Evolutionary conservation across 1,140 invertebrate genomes (phyloP).

Genomic region (Caenorhabditis brenneri): DNA sequence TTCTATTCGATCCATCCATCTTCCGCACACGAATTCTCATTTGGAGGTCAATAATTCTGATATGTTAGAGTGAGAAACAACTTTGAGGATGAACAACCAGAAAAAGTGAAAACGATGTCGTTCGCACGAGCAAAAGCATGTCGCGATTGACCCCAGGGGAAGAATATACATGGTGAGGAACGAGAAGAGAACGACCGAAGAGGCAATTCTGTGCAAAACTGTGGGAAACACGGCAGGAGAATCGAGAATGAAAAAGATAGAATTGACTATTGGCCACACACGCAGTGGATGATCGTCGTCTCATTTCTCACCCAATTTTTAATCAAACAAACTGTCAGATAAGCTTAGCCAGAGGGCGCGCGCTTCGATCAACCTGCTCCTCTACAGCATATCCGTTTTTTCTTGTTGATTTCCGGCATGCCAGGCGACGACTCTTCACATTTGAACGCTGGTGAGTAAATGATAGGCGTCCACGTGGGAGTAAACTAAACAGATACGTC

Average conservation of each 20-base stretch:
- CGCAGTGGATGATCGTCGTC: background rate
- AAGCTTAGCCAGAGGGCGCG: background rate
- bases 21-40: background rate
- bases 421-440: background rate
- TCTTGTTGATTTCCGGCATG: background rate
- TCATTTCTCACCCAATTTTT: slow-evolving; percentile 34
- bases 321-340: slow-evolving; percentile 25
- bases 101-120: background rate
- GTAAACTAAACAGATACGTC: background rate
- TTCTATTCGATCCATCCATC: background rate
- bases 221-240: background rate
- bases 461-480: background rate
- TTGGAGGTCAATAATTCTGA: background rate
- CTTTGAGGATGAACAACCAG: background rate
- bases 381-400: slow-evolving; percentile 8
- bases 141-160: slow-evolving; percentile 3
- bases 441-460: background rate
- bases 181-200: background rate
- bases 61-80: background rate
- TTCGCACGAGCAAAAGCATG: slow-evolving; percentile 15
- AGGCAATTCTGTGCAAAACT: background rate
- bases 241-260: background rate
- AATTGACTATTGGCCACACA: background rate
- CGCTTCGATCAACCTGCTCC: background rate
- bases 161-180: background rate